Evolutionary conservation across 1,140 invertebrate genomes (phyloP), one percentile per base, ranked within the genome.

Genomic region (Heliconius nattereri): DNA sequence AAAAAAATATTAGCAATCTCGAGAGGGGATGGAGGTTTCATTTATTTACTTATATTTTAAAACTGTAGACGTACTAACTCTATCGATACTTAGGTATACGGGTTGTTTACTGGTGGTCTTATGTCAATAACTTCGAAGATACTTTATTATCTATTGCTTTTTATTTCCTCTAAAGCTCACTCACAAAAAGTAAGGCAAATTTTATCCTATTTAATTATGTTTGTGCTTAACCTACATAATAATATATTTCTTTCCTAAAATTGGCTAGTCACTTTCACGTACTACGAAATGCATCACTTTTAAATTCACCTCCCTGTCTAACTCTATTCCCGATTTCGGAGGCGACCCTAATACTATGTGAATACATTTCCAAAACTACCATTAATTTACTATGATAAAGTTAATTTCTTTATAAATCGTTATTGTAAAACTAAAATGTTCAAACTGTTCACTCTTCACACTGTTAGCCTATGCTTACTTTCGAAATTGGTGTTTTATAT

Each of bases 221-320:
- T 70, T 71, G 37, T 45, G 71, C 75, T 76, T 76, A 76, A 70
- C 23, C 75, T 76, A 76, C 54, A 52, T 57, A 23, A 66, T 66
- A 66, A 66, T 66, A 66, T 66, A 66, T 66, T 66, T 66, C 23
- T 76, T 54, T 32, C n/a, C 60, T 76, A 76, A 70, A 60, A 76
- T 76, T 76, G 40, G 23, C 75, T 76, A 76, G 85, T 81, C 86
- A 87, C 86, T 81, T 78, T 81, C 83, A 86, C 85, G 77, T 78
- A 76, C 86, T 85, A 85, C 81, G 75, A 83, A 77, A 83, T 86
- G 81, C 85, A 88, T 90, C 87, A 88, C 86, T 86, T 85, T 76
- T 76, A 84, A 83, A 86, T 86, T 29, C 82, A 87, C 85, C 77
- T 82, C 79, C 81, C 81, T 77, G 78, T 82, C 88, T 88, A 90